These are phyloP conservation scores for Toxotes lorentzi DNA, from an alignment of 2,797 vertebrate genomes.

Conservation along the genomic window DNA sequence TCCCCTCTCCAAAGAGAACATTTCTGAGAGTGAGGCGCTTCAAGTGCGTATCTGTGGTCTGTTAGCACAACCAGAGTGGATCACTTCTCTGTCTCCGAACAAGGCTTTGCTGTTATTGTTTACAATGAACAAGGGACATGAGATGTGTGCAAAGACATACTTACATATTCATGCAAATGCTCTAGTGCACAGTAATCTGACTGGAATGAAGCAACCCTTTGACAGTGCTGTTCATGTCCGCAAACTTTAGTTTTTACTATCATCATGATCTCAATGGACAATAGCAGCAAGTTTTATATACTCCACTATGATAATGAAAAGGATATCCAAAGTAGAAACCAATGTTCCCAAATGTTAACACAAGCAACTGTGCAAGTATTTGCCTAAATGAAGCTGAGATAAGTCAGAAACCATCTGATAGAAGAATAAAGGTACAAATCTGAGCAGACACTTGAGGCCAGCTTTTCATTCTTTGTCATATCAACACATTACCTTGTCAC, in stretches of 20 bases:
- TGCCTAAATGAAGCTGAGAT: background rate
- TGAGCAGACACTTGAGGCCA: background rate
- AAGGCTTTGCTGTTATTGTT: slow-evolving; percentile 76
- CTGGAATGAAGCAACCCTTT: slow-evolving; percentile 38
- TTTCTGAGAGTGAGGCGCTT: slow-evolving; percentile 40
- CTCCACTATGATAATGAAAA: background rate
- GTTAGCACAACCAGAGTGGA: slow-evolving; percentile 45
- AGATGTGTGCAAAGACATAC: slow-evolving; percentile 60
- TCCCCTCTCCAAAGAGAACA: slow-evolving; percentile 29
- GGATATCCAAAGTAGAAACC: background rate
- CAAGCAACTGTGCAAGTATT: background rate
- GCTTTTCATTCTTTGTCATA: background rate
- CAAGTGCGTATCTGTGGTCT: slow-evolving; percentile 45
- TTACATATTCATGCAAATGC: slow-evolving; percentile 69
- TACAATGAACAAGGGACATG: slow-evolving; percentile 77
- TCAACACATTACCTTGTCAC: too few relatives aligned
- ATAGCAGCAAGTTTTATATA: background rate
- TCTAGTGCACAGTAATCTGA: slow-evolving; percentile 27
- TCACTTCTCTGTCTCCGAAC: slow-evolving; percentile 66
- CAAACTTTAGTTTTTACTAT: slow-evolving; percentile 21
- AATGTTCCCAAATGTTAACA: background rate
- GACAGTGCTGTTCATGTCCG: slow-evolving; percentile 25
- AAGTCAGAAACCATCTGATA: background rate
- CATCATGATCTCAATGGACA: slow-evolving; percentile 1
- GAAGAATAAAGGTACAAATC: background rate